phyloP scores from a whole-genome alignment of 2,797 vertebrate genomes.

The Hyperoplus lanceolatus region DNA sequence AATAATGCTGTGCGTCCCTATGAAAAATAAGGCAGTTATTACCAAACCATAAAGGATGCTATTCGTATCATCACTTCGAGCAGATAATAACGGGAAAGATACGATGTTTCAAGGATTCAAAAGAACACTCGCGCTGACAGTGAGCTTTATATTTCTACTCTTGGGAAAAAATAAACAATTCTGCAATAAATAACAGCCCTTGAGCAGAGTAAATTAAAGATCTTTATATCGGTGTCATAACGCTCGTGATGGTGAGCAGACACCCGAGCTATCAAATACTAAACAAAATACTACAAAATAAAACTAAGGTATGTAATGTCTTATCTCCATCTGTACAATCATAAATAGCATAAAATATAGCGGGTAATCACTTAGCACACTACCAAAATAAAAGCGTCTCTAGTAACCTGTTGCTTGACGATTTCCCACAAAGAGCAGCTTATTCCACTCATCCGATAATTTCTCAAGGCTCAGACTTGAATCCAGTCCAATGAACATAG shows the following conservation, averaged over 20 bases:
- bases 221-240: constrained; percentile 65
- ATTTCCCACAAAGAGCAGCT: constrained; percentile 71
- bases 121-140: constrained; percentile 67
- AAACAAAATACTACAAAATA: constrained; percentile 57
- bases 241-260: constrained; percentile 48
- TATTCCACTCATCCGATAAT: constrained; percentile 70
- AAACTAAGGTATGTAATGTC: constrained; percentile 66
- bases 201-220: constrained; percentile 70
- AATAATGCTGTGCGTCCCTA: constrained; percentile 75
- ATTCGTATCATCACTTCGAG: constrained; percentile 77
- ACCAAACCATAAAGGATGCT: constrained; percentile 81
- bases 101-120: constrained; percentile 73
- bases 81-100: constrained; percentile 76
- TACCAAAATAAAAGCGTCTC: constrained; percentile 32
- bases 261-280: constrained; percentile 58
- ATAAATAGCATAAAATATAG: constrained; percentile 8
- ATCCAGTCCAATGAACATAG: constrained; percentile 77
- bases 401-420: constrained; percentile 50
- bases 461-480: constrained; percentile 78
- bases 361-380: constrained; percentile 37
- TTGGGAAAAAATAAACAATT: constrained; percentile 34
- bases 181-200: constrained; percentile 77
- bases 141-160: constrained; percentile 68
- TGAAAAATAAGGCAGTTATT: constrained; percentile 86
- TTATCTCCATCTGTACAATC: constrained; percentile 39